phyloP scores from a whole-genome alignment of 2,888 invertebrate species.

The Himalopsyche kuldschensis region DNA sequence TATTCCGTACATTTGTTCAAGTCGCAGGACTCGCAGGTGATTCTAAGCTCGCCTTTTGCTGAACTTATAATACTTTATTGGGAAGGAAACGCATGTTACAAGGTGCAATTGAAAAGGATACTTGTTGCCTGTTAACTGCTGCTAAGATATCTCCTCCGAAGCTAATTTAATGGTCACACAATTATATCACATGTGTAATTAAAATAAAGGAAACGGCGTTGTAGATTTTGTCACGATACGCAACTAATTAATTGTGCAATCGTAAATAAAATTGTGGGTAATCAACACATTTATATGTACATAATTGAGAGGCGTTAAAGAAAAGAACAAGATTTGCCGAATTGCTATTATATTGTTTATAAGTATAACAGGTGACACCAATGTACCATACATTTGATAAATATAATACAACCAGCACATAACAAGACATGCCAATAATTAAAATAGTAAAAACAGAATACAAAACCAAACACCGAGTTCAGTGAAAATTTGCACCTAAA shows the following conservation, averaged over 20 bases:
- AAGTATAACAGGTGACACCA: too few species aligned
- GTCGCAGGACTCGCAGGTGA: background rate
- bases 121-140: background rate
- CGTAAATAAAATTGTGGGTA: background rate
- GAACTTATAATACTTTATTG: background rate
- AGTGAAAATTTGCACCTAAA: too few species aligned
- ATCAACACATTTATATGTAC: too few species aligned
- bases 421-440: too few species aligned
- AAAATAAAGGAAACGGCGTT: background rate
- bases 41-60: background rate
- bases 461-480: too few species aligned
- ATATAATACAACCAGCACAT: too few species aligned
- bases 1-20: background rate
- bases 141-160: background rate
- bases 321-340: too few species aligned
- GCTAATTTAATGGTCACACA: background rate
- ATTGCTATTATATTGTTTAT: too few species aligned
- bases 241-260: background rate
- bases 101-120: background rate
- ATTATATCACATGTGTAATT: background rate
- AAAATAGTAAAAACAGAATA: too few species aligned
- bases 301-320: too few species aligned
- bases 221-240: background rate
- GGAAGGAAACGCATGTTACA: background rate
- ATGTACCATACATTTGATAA: too few species aligned